Evolutionary conservation across 2,888 invertebrate genomes (phyloP).

Genomic region (Cataglyphis cursor): DNA sequence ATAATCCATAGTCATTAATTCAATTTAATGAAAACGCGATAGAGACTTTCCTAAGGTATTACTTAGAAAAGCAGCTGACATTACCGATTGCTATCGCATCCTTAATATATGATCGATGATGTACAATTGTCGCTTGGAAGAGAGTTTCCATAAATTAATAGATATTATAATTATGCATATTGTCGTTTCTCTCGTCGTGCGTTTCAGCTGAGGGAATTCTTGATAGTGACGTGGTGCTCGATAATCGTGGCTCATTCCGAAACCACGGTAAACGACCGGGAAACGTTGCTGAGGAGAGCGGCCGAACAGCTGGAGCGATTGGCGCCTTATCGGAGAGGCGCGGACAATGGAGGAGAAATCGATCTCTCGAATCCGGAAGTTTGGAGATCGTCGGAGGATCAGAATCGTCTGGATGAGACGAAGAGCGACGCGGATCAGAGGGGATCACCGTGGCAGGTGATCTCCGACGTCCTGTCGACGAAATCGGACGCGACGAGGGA

Average conservation of each 20-base stretch:
- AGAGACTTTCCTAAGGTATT: neutral
- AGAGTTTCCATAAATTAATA: neutral
- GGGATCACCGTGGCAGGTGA: constrained; percentile 47
- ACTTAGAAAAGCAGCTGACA: neutral
- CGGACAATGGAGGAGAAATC: constrained; percentile 30
- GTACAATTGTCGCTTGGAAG: neutral
- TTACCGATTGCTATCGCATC: no score
- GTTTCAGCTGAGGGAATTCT: constrained; percentile 71
- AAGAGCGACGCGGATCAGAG: constrained; percentile 43
- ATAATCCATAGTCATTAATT: neutral
- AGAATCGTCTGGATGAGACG: constrained; percentile 12
- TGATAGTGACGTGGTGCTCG: constrained; percentile 73
- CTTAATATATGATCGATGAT: neutral
- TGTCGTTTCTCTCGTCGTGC: neutral
- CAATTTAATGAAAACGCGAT: neutral
- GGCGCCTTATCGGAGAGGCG: constrained; percentile 76
- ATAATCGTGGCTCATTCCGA: constrained; percentile 69
- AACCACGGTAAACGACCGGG: constrained; percentile 59
- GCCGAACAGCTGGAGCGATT: constrained; percentile 81
- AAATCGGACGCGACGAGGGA: constrained; percentile 66
- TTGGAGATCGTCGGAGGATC: neutral
- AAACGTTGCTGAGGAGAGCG: constrained; percentile 50
- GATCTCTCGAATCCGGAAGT: constrained; percentile 32
- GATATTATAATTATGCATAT: constrained; percentile 1
- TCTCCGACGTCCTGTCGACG: constrained; percentile 64